Conservation (phyloP, 2,888 invertebrate genomes). For the Candidula unifasciata region DNA sequence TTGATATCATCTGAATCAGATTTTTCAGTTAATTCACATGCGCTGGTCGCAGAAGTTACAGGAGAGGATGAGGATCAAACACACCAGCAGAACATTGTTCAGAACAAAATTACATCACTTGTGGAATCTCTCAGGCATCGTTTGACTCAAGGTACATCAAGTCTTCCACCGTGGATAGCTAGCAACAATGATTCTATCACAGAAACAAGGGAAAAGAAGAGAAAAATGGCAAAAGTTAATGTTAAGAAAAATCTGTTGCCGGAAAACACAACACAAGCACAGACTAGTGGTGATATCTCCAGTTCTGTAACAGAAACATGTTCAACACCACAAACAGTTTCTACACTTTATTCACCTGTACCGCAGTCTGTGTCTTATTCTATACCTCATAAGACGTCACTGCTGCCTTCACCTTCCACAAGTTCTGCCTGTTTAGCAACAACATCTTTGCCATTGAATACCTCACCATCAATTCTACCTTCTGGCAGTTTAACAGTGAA, state of each 20-base stretch:
- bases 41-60: neutral
- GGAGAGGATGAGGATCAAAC: neutral
- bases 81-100: conserved; percentile 1
- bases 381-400: neutral
- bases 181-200: neutral
- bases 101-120: conserved; percentile 42
- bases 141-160: conserved; percentile 39
- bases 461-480: neutral
- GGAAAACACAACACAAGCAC: neutral
- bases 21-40: conserved; percentile 8
- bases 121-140: conserved; percentile 47
- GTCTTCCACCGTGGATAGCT: conserved; percentile 36
- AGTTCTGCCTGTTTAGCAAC: neutral
- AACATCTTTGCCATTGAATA: neutral
- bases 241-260: neutral
- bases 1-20: conserved; percentile 2
- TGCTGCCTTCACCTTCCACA: neutral
- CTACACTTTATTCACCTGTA: neutral
- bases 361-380: neutral
- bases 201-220: neutral
- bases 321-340: neutral
- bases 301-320: neutral
- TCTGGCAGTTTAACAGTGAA: neutral
- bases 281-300: neutral
- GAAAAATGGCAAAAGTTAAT: neutral